phyloP scores from a whole-genome alignment of 2,888 invertebrate species.

The Oxycera nigricornis region DNA sequence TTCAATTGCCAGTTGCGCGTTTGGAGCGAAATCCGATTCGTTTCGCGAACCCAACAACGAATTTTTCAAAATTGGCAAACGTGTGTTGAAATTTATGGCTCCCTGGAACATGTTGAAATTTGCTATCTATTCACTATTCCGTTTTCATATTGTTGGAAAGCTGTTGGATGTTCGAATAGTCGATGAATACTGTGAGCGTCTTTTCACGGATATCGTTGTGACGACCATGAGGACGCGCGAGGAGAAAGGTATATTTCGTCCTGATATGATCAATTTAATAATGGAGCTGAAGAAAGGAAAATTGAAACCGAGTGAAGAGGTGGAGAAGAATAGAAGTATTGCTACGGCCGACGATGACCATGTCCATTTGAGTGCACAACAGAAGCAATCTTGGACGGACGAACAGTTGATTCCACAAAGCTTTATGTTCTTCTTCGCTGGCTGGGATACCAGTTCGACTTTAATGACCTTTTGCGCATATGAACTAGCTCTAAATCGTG shows the following conservation, averaged over 20 bases:
- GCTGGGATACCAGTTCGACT: slow-evolving; percentile 62
- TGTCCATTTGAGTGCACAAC: not conserved
- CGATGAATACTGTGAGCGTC: not conserved
- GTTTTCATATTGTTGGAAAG: not conserved
- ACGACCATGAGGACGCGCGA: slow-evolving; percentile 4
- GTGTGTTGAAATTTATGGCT: slow-evolving; percentile 31
- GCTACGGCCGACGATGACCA: slow-evolving; percentile 1
- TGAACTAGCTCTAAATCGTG: slow-evolving; percentile 65
- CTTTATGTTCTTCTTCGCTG: slow-evolving; percentile 63
- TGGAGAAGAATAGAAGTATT: not conserved
- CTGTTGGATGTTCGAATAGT: not conserved
- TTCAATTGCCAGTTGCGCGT: slow-evolving; percentile 65
- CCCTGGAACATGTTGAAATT: not conserved
- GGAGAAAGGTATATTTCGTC: slow-evolving; percentile 9
- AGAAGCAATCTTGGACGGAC: slow-evolving; percentile 37
- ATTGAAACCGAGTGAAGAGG: not conserved
- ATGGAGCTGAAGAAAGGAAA: slow-evolving; percentile 29
- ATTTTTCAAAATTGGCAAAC: slow-evolving; percentile 63
- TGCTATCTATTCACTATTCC: not conserved
- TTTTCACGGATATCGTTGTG: slow-evolving; percentile 3
- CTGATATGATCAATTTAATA: slow-evolving; percentile 34
- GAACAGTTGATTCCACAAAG: slow-evolving; percentile 49
- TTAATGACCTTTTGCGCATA: slow-evolving; percentile 62
- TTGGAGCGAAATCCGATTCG: slow-evolving; percentile 64
- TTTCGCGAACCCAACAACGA: slow-evolving; percentile 61